A percentile compares a stretch with the other conserved stretches of the same genome.
Evolutionary conservation across 2,113 vertebrate genomes (phyloP).

Genomic region (Neogale vison): DNA sequence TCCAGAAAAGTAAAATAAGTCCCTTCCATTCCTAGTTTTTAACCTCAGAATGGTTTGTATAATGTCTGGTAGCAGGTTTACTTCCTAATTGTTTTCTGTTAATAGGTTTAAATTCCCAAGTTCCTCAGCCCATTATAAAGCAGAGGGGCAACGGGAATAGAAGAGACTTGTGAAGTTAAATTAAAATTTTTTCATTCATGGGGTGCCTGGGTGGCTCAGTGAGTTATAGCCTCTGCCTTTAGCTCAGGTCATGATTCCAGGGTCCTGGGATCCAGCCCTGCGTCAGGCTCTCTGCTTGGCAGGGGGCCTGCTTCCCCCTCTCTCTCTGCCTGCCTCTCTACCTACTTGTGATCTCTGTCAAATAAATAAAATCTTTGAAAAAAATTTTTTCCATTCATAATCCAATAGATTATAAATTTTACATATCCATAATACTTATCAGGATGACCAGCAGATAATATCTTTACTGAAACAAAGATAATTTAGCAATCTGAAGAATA

Average conservation of each 20-base stretch:
- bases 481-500: neutral
- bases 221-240: no score
- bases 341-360: no score
- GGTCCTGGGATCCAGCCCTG: no score
- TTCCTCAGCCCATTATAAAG: constrained; percentile 1
- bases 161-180: neutral
- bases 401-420: neutral
- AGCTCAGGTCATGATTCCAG: no score
- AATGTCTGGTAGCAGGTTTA: neutral
- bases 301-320: no score
- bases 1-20: constrained; percentile 33
- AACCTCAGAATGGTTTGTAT: constrained; percentile 26
- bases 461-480: neutral
- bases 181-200: constrained; percentile 3
- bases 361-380: no score
- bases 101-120: neutral
- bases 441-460: neutral
- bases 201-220: no score
- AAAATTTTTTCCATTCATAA: neutral
- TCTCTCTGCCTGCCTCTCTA: no score
- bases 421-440: neutral
- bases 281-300: no score
- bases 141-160: neutral
- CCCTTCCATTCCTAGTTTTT: constrained; percentile 23
- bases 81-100: constrained; percentile 19